Base-by-base conservation (phyloP, 2,888 invertebrate species). In the Camponotus fellah region DNA sequence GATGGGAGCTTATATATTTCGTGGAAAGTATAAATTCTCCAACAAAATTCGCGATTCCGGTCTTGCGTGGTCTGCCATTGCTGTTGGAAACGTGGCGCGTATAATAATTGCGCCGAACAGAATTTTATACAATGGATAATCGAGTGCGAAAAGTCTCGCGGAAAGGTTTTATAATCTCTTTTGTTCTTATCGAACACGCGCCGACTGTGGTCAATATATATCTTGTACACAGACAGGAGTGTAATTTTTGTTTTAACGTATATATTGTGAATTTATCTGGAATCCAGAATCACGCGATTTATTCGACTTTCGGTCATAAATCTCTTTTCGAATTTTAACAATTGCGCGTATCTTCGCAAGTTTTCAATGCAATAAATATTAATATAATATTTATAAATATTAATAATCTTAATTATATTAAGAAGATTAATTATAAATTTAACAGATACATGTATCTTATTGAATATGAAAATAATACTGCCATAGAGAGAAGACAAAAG, bases 1-100 rank as follows among this genome's bases (percentile, higher is more conserved):
- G 80, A 82, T 75, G 80, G 77, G 69, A 53, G 53, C 53, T 53
- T 81, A 87, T 84, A 86, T 86, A 77, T 85, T 69, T 83, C 43
- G 65, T 53, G 76, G 76, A 26, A n/a, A 72, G 80, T 80, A 86
- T 88, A 88, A 88, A 88, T 88, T 77, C n/a, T 53, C 77, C n/a
- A 65, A 26, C 49, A 17, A 12, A 46, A 77, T 60, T 76, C 43
- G 49, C 68, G 66, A 71, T 77, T 56, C 34, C 76, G 66, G 53
- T 68, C 60, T 75, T 56, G 80, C 60, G 56, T 71, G 17, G 46
- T 12, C 8, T 26, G 34, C 71, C 49, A 26, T 6, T 26, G 34
- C 71, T 37, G 26, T 80, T 80, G 12, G 46, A 60, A 79, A 80
- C 79, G 79, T 71, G 79, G 60, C 71, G 60, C 46, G 71, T 80